Evolutionary conservation across 2,113 vertebrate genomes (phyloP), one percentile per base, ranked within the genome.

Genomic region (Ciconia boyciana): DNA sequence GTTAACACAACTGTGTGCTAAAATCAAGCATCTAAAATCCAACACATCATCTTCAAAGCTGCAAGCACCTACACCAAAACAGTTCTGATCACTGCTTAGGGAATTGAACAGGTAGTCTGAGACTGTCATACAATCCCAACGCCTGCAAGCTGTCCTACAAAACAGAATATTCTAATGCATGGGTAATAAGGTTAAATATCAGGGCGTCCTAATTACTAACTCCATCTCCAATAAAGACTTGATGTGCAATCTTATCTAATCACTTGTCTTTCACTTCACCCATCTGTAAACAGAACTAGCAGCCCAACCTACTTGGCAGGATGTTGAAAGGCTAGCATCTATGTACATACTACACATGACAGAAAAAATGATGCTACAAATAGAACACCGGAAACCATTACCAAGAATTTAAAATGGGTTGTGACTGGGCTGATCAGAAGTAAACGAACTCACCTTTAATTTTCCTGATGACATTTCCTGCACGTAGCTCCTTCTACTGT

Each of bases 151-250:
- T 82, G 25, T 25, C 19, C 83, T 68, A 74, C 44, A 74, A 81
- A 89, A 61, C 55, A 74, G 29, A 65, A 21, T 18, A 74, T 36
- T 62, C 29, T 66, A 87, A n/a, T 18, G 54, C 36, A 62, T 0
- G 1, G 69, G 29, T 89, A 89, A 87, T 21, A 69, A 90, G 49
- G 92, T 76, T 85, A 94, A 90, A 80, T 36, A 29, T 58, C 83
- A 83, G 46, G 74, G 89, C 66, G 70, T 89, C 34, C 62, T 95
- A 88, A 94, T 90, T 96, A 74, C 89, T 86, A 90, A 66, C 84
- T 91, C 86, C 41, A 52, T 79, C 41, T 89, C 54, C 64, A 74
- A 24, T 31, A 34, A 93, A 62, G 84, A 52, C n/a, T 21, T n/a
- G 49, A 83, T 85, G 74, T 46, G 84, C 84, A 94, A 85, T 57